Evolutionary conservation across 2,888 invertebrate genomes (phyloP).

Genomic region (Deladenus siricidicola): DNA sequence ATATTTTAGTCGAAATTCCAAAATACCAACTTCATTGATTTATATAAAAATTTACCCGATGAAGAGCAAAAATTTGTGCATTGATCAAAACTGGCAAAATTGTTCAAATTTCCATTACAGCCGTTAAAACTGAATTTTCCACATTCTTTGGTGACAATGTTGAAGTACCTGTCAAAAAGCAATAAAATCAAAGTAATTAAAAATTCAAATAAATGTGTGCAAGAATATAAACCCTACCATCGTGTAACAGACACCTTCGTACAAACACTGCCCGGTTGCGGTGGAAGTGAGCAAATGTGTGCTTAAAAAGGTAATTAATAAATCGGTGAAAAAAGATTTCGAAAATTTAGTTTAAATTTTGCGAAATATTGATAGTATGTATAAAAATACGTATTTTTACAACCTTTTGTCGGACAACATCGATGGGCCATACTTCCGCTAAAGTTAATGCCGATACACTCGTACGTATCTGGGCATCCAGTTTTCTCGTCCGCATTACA

Average conservation of each 20-base stretch:
- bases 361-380: too few relatives aligned
- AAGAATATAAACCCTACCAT: not conserved
- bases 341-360: too few relatives aligned
- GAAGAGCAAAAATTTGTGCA: constrained; percentile 50
- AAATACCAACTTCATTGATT: not conserved
- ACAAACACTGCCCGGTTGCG: constrained; percentile 46
- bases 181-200: constrained; percentile 7
- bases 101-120: constrained; percentile 46
- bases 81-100: constrained; percentile 37
- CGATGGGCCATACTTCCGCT: constrained; percentile 39
- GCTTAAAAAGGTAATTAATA: constrained; percentile 21
- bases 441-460: constrained; percentile 38
- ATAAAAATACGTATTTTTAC: too few relatives aligned
- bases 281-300: constrained; percentile 46
- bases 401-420: constrained; percentile 48
- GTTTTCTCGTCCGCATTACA: constrained; percentile 16
- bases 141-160: constrained; percentile 46
- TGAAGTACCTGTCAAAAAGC: constrained; percentile 33
- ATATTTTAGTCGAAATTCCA: not conserved
- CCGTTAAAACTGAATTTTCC: constrained; percentile 45
- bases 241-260: constrained; percentile 33
- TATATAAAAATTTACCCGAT: constrained; percentile 23
- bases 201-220: not conserved
- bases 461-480: constrained; percentile 39
- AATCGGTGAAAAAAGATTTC: too few relatives aligned